Conservation (phyloP, 2,797 vertebrate genomes). For the Gallinago stenura region DNA sequence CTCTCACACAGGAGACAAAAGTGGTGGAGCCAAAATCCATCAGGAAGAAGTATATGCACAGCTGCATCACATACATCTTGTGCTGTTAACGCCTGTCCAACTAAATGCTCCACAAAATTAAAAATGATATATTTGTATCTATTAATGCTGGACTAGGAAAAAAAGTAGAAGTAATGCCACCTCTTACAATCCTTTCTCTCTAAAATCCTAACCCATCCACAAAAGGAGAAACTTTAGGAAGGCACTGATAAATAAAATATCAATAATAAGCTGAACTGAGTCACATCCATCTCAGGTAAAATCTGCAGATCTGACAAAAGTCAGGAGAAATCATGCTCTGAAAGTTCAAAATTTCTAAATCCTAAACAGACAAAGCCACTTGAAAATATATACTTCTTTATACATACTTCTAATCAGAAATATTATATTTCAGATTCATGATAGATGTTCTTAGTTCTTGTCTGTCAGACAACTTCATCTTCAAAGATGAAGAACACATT, state of each 20-base stretch:
- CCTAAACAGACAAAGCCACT: neutral
- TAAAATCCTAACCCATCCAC: neutral
- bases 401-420: neutral
- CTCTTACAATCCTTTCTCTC: neutral
- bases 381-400: neutral
- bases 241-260: neutral
- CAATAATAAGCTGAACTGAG: neutral
- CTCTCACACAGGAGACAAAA: neutral
- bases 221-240: neutral
- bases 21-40: neutral
- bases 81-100: neutral
- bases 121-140: neutral
- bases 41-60: neutral
- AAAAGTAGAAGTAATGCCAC: neutral
- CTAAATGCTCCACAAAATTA: neutral
- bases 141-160: neutral
- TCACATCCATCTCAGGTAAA: neutral
- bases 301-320: neutral
- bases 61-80: neutral
- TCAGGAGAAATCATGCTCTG: neutral
- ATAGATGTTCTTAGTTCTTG: neutral
- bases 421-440: neutral
- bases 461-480: neutral
- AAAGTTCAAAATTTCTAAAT: neutral
- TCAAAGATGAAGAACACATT: neutral